Evolutionary conservation across 2,797 vertebrate species (phyloP).

Genomic region (Acanthurus tractus): DNA sequence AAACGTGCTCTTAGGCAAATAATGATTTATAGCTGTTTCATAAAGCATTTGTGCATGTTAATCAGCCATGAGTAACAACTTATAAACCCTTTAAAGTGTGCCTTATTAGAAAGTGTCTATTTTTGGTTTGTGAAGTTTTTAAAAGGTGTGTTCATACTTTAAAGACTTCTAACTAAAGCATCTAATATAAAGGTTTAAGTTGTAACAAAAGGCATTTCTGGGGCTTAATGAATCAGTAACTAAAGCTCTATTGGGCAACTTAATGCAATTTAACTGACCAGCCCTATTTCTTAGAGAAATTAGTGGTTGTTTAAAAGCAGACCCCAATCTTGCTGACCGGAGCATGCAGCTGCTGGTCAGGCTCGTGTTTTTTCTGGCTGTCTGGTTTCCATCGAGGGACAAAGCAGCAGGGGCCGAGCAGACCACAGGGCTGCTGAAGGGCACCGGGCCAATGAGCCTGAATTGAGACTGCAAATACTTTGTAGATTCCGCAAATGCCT

Average conservation of each 20-base stretch:
- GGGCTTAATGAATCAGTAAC: neutral
- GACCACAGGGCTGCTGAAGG: slow-evolving; percentile 58
- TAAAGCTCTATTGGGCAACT: neutral
- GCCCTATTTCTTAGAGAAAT: too few species aligned
- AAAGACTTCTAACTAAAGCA: too few species aligned
- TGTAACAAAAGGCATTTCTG: neutral
- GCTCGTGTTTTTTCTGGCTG: slow-evolving; percentile 67
- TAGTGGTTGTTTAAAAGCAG: too few species aligned
- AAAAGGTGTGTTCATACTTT: neutral
- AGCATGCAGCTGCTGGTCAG: slow-evolving; percentile 74
- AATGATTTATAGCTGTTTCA: neutral
- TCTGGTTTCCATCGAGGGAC: slow-evolving; percentile 74
- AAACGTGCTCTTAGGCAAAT: neutral
- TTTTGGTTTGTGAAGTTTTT: neutral
- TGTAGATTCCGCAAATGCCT: slow-evolving; percentile 81
- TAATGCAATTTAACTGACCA: too few species aligned
- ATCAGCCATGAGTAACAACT: neutral
- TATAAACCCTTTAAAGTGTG: neutral
- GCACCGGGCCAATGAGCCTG: slow-evolving; percentile 60
- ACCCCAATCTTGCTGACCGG: slow-evolving; percentile 12
- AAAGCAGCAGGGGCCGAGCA: slow-evolving; percentile 66
- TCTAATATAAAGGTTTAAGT: neutral
- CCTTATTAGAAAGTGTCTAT: neutral
- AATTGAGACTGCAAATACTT: slow-evolving; percentile 76
- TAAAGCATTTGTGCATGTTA: neutral